Evolutionary conservation across 1,140 invertebrate species (phyloP), one percentile per base, ranked within the genome.

Genomic region (Bombus confusus): DNA sequence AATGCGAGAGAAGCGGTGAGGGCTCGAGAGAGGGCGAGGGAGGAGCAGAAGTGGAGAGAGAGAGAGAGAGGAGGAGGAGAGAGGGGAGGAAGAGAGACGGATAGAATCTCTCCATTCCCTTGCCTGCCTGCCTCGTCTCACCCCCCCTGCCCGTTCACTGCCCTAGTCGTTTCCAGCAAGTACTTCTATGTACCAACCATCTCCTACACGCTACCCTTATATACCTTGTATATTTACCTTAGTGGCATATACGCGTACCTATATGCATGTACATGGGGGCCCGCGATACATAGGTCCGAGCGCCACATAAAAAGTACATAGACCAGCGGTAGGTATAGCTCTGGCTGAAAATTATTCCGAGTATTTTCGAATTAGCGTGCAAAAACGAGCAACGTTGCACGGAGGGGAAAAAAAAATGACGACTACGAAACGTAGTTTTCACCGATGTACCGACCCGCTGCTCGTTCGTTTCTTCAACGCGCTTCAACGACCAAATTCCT

Each of bases 151-250:
- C 28, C 66, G 89, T 88, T 91, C 88, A 78, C 91, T 91, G 92
- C 93, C 93, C 93, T 93, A 93, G 93, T 94, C 94, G 93, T 94
- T 94, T 94, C 93, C 93, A 94, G 92, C 93, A 94, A 94, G 93
- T 94, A 95, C 92, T 94, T 93, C 92, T 94, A 94, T 94, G 93
- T 94, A 94, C 93, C 89, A 91, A 90, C 89, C 90, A 93, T 94
- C 93, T 95, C 92, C 92, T 93, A 94, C 93, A 94, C 92, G 91
- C 93, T 91, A 93, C 91, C 92, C 92, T 93, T 92, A 94, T 93
- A 91, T 94, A 94, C 91, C 90, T 91, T 93, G 90, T 94, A 92
- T 93, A 93, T 93, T 93, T 92, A 92, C 88, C 90, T 90, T 87
- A 80, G 79, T 72, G 79, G 85, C 88, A 92, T 91, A 89, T 90